Percentiles rank a stretch among this genome's conserved stretches.
phyloP scores from a whole-genome alignment of 2,113 vertebrate genomes.

The Poecilia latipinna region DNA sequence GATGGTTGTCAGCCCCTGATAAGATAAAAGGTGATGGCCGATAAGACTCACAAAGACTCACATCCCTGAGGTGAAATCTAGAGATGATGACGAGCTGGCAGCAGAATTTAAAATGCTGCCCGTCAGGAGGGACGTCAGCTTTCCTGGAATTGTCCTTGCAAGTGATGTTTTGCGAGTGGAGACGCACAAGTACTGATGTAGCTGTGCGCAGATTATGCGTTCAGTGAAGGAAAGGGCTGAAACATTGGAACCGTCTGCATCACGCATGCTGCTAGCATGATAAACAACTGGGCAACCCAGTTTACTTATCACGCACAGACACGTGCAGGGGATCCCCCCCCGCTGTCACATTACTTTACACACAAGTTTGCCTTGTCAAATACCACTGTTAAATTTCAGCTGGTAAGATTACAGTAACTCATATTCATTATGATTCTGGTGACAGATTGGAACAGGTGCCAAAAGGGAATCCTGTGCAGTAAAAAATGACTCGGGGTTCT shows the following conservation, averaged over 20 bases:
- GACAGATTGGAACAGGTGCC: not conserved
- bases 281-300: not conserved
- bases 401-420: not conserved
- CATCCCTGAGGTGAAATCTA: slow-evolving; percentile 1
- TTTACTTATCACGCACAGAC: slow-evolving; percentile 1
- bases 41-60: not conserved
- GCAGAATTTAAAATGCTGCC: slow-evolving; percentile 8
- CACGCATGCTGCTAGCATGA: not conserved
- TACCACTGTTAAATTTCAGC: not conserved
- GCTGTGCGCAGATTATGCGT: not conserved
- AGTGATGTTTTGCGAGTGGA: slow-evolving; percentile 7
- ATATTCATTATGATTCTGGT: not conserved
- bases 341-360: not conserved
- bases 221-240: slow-evolving; percentile 4
- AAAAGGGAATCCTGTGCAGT: not conserved
- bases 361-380: not conserved
- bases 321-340: not conserved
- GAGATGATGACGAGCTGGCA: slow-evolving; percentile 1
- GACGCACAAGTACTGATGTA: not conserved
- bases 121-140: slow-evolving; percentile 24
- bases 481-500: not conserved
- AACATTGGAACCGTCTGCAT: not conserved
- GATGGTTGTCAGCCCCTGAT: slow-evolving; percentile 23
- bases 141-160: slow-evolving; percentile 22
- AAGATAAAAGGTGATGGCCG: not conserved